Conservation (phyloP, 2,888 invertebrate genomes). For the Encarsia formosa region DNA sequence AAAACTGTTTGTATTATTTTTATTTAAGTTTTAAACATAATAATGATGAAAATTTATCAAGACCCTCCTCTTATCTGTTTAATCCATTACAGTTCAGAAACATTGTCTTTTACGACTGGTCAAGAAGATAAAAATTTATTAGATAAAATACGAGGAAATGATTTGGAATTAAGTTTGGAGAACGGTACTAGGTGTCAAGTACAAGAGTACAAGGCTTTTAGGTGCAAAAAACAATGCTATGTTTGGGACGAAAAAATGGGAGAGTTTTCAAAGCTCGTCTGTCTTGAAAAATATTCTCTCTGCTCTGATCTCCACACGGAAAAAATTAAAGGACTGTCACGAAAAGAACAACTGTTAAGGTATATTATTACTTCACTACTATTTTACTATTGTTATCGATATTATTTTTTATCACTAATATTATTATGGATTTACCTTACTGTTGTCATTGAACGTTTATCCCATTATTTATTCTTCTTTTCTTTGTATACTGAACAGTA, state of each 20-base stretch:
- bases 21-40: not conserved
- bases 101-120: not conserved
- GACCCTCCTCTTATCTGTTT: not conserved
- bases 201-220: conserved; percentile 49
- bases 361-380: too few species aligned
- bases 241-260: conserved; percentile 54
- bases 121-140: conserved; percentile 31
- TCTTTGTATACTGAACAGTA: too few species aligned
- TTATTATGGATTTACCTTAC: too few species aligned
- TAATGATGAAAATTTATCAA: too few species aligned
- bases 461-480: too few species aligned
- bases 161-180: conserved; percentile 41
- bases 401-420: too few species aligned
- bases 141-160: conserved; percentile 31
- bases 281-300: conserved; percentile 50
- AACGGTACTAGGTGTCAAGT: conserved; percentile 45
- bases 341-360: conserved; percentile 63
- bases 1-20: too few species aligned
- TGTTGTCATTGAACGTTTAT: too few species aligned
- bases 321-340: conserved; percentile 56
- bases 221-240: conserved; percentile 56
- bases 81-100: conserved; percentile 6
- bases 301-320: conserved; percentile 48
- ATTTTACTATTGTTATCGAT: too few species aligned
- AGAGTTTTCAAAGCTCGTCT: conserved; percentile 52